These are phyloP conservation scores for Paracentrotus lividus DNA, from an alignment of 53 echinoderm and acorn worm species.

Conservation along the genomic window DNA sequence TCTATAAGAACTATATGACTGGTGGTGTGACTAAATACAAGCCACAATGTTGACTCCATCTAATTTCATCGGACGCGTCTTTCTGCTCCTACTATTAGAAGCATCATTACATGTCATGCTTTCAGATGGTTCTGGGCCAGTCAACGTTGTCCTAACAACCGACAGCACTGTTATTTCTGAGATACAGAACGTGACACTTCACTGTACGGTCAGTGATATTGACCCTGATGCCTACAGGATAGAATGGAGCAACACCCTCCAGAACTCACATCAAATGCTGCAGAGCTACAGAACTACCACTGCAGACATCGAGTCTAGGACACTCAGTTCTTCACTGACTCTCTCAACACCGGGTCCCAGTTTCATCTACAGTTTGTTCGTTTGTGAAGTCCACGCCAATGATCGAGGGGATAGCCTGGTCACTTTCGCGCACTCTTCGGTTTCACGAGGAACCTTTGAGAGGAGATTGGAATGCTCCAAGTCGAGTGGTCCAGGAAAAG, in stretches of 20 bases:
- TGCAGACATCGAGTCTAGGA: not conserved
- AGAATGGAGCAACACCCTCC: conserved; percentile 11
- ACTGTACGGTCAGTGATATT: not conserved
- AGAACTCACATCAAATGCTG: not conserved
- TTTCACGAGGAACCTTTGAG: not conserved
- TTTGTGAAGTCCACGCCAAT: not conserved
- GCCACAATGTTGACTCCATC: not conserved
- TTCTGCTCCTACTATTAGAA: not conserved
- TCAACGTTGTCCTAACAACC: not conserved
- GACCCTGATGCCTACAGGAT: not conserved
- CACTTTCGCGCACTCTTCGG: not conserved
- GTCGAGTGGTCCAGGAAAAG: not conserved
- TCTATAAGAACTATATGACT: no score
- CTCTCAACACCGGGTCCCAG: not conserved
- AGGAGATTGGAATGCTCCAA: not conserved
- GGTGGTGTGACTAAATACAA: not conserved
- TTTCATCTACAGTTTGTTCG: not conserved
- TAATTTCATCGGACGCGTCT: not conserved
- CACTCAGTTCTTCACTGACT: not conserved
- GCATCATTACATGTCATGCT: not conserved
- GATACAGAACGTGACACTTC: not conserved
- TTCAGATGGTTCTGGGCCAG: not conserved
- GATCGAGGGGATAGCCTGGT: not conserved
- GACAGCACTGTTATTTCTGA: not conserved
- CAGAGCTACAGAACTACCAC: not conserved